phyloP scores from a whole-genome alignment of 2,113 vertebrate genomes.

The Riparia riparia region DNA sequence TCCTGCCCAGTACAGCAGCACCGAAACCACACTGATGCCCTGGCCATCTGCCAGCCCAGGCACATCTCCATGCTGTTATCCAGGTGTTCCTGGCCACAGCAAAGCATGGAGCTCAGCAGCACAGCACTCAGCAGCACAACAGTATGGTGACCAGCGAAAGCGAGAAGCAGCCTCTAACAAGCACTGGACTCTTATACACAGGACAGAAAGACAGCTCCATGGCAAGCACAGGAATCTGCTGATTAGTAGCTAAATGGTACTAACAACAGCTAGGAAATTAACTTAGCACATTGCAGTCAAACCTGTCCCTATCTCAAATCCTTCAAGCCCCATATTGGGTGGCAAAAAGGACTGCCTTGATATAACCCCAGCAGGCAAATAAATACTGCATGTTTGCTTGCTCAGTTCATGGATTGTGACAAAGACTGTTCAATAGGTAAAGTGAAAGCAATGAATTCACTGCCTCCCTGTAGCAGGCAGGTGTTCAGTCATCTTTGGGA shows the following conservation, averaged over 20 bases:
- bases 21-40: neutral
- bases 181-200: neutral
- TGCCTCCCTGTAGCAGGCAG: neutral
- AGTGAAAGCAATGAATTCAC: neutral
- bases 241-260: no score
- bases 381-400: fast-evolving
- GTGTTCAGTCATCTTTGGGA: neutral
- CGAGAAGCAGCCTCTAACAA: no score
- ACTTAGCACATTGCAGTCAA: neutral
- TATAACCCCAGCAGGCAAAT: neutral
- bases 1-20: neutral
- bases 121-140: neutral
- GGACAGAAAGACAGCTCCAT: fast-evolving
- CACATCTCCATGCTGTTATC: neutral
- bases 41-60: neutral
- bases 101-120: neutral
- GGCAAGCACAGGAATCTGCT: neutral
- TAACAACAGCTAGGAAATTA: neutral
- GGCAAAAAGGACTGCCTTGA: neutral
- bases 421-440: neutral
- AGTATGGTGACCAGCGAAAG: fast-evolving
- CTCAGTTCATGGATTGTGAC: fast-evolving
- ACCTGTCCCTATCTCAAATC: neutral
- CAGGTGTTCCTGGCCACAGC: neutral
- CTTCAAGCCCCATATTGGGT: neutral